A percentile compares a stretch with the other conserved stretches of the same genome.
phyloP scores from a whole-genome alignment of 2,888 invertebrate genomes.

The Cantharis rufa region DNA sequence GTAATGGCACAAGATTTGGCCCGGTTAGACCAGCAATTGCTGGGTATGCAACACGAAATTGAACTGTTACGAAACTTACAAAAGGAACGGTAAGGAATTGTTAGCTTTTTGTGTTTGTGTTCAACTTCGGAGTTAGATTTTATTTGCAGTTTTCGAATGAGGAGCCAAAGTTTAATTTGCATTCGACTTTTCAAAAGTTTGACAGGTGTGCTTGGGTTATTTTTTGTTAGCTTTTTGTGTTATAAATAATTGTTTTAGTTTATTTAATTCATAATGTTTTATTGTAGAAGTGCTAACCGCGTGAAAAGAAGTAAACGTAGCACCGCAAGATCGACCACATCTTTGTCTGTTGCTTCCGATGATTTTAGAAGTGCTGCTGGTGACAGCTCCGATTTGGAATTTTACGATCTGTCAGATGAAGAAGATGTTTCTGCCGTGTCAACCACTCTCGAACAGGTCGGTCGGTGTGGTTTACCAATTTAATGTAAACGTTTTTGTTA shows the following conservation, averaged over 20 bases:
- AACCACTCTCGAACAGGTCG: constrained; percentile 10
- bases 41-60: constrained; percentile 45
- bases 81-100: constrained; percentile 32
- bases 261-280: not conserved
- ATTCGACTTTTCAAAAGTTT: constrained; percentile 2
- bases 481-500: too few species aligned
- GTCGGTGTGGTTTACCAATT: constrained; percentile 3
- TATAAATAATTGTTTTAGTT: not conserved
- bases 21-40: constrained; percentile 47
- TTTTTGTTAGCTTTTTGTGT: not conserved
- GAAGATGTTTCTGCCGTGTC: constrained; percentile 35
- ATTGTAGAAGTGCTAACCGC: constrained; percentile 17
- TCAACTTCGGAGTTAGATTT: constrained; percentile 4
- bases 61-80: constrained; percentile 43
- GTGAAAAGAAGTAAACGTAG: constrained; percentile 17
- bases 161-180: not conserved
- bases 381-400: constrained; percentile 54
- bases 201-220: constrained; percentile 5
- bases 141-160: not conserved
- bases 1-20: constrained; percentile 49
- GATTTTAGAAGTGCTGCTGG: constrained; percentile 48
- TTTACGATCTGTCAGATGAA: constrained; percentile 53
- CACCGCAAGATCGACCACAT: constrained; percentile 6
- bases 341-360: constrained; percentile 40
- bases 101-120: not conserved